Base-by-base conservation (phyloP, 2,888 invertebrate species). In the Andrena minutula region DNA sequence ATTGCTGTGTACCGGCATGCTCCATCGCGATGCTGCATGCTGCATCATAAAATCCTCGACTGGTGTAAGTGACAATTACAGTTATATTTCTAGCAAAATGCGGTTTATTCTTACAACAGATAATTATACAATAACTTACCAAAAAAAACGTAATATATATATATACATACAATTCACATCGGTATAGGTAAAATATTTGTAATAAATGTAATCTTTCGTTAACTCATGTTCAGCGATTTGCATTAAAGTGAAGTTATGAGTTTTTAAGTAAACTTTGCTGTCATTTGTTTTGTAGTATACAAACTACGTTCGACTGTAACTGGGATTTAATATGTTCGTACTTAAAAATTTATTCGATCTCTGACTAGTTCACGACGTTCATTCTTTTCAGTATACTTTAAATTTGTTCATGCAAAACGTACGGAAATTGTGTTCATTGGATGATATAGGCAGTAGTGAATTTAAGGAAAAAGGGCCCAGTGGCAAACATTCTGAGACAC, bases 61-160 rank as follows among this genome's bases (percentile, higher is more conserved):
- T 41, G 5, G 41, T 12, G 16, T 41, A 4, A 41, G 41, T 16
- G 16, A 16, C 16, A 41, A 41, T 41, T 41, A 41, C 12, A 41
- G 5, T 41, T 41, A 41, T 12, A 53, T 53, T n/a, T 58, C 5
- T 73, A 73, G 49, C 41, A 81, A 60, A 63, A 47, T 61, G 79
- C 58, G 65, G 68, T 84, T 79, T 82, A 82, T 87, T 86, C 56
- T 74, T 76, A 79, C 63, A 85, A 76, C 73, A 82, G 75, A 26
- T 28, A 78, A 82, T 84, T 84, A 64, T 73, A 89, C 68, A 88
- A 83, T 87, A 88, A 79, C 79, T 88, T 89, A 89, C 69, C 41
- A 61, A 72, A 76, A 72, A 35, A 75, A 49, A 74, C 65, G 66
- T 41, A 41, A 41, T 64, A 81, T 79, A 76, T 41, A 73, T 82